These are phyloP conservation scores for Tetramorium bicarinatum DNA, from an alignment of 2,888 invertebrate genomes.

Conservation along the genomic window DNA sequence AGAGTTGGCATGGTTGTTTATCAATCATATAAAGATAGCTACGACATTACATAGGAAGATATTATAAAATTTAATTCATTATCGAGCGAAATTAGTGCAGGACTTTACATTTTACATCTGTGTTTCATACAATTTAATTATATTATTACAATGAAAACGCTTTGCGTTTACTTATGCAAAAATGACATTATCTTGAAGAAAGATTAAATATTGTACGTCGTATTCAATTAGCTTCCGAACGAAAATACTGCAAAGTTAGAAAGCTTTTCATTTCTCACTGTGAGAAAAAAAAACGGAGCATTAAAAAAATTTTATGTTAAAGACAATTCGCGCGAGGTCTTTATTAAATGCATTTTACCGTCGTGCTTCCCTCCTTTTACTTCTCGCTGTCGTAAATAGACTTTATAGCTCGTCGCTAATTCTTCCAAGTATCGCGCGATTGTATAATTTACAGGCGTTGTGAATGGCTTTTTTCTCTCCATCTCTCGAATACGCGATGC, in stretches of 20 bases:
- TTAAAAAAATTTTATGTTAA: background rate
- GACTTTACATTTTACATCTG: background rate
- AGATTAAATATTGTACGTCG: background rate
- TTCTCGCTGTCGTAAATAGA: background rate
- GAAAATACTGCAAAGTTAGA: background rate
- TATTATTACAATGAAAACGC: background rate
- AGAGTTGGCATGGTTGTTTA: background rate
- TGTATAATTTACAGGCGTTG: constrained; percentile 18
- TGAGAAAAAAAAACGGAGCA: background rate
- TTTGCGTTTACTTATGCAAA: background rate
- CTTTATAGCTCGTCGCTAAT: constrained; percentile 9
- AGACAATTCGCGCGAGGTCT: background rate
- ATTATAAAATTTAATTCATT: constrained; percentile 14
- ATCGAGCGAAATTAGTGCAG: background rate
- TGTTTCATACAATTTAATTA: background rate
- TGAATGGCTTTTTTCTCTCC: background rate
- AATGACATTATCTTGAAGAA: background rate
- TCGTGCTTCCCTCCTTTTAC: background rate
- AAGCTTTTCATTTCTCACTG: background rate
- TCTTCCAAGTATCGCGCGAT: constrained; percentile 23
- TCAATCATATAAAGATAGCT: background rate
- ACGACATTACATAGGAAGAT: background rate
- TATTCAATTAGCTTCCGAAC: background rate
- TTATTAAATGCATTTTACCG: background rate
- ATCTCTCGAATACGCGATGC: background rate